Percentiles rank a stretch among this genome's conserved stretches.
These are phyloP conservation scores for Vandiemenella viatica DNA, from an alignment of 2,888 invertebrate genomes.

Conservation along the genomic window DNA sequence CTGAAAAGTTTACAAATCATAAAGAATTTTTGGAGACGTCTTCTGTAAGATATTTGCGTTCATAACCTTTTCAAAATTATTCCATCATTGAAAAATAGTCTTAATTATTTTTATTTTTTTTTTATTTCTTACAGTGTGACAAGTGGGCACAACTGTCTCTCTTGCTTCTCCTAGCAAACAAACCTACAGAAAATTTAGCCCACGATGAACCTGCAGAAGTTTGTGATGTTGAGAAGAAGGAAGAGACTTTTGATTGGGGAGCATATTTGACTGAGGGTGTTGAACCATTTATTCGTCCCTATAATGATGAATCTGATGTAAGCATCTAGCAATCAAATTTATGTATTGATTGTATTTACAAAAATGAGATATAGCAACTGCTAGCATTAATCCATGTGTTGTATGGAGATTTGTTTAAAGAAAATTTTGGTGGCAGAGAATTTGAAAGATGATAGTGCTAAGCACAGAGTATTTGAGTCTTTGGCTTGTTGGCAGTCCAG, in stretches of 20 bases:
- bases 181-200: slow-evolving; percentile 11
- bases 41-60: no score
- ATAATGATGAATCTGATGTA: slow-evolving; percentile 1
- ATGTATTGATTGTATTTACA: no score
- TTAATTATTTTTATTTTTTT: slow-evolving; percentile 9
- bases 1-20: slow-evolving; percentile 23
- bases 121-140: slow-evolving; percentile 29
- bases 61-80: no score
- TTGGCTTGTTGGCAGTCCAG: no score
- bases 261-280: slow-evolving; percentile 10
- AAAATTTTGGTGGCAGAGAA: no score
- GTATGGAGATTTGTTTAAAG: no score
- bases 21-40: no score
- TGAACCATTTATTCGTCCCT: slow-evolving; percentile 3
- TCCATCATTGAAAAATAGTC: not conserved
- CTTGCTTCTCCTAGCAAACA: slow-evolving; percentile 28
- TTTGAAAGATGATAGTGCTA: no score
- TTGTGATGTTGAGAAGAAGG: not conserved
- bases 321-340: no score
- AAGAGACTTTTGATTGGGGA: slow-evolving; percentile 11
- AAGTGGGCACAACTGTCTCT: slow-evolving; percentile 35
- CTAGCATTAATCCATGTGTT: no score
- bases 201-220: not conserved
- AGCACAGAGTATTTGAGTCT: no score
- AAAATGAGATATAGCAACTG: no score